Evolutionary conservation across 2,797 vertebrate species (phyloP).

Genomic region (Rhodeus uyekii): DNA sequence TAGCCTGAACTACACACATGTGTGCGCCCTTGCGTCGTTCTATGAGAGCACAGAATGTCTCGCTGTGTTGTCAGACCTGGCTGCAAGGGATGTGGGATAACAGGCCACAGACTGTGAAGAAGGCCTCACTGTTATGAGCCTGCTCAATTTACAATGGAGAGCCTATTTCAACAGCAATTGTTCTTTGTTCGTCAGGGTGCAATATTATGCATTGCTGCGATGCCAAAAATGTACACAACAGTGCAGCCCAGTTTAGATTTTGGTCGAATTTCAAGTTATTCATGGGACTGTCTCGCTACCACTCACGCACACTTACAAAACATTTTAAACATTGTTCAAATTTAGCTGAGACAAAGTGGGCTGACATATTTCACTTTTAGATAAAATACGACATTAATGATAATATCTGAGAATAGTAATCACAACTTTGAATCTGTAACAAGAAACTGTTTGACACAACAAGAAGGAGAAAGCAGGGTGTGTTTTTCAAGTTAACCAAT

Average conservation of each 20-base stretch:
- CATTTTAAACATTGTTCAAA: neutral
- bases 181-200: constrained; percentile 72
- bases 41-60: constrained; percentile 67
- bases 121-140: constrained; percentile 70
- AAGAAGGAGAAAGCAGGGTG: neutral
- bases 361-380: neutral
- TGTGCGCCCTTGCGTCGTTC: constrained; percentile 65
- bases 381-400: neutral
- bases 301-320: neutral
- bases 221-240: constrained; percentile 62
- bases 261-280: constrained; percentile 60
- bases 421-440: neutral
- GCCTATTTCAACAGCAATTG: constrained; percentile 72
- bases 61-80: constrained; percentile 66
- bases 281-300: constrained; percentile 46
- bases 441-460: neutral
- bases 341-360: neutral
- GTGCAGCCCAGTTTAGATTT: constrained; percentile 69
- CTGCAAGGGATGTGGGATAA: constrained; percentile 63
- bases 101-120: constrained; percentile 65
- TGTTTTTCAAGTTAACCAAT: neutral
- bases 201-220: constrained; percentile 72
- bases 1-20: constrained; percentile 44
- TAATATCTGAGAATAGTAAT: neutral
- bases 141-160: constrained; percentile 71